These are phyloP conservation scores for Heliconius ethilla DNA, from an alignment of 2,888 invertebrate genomes.

Conservation along the genomic window DNA sequence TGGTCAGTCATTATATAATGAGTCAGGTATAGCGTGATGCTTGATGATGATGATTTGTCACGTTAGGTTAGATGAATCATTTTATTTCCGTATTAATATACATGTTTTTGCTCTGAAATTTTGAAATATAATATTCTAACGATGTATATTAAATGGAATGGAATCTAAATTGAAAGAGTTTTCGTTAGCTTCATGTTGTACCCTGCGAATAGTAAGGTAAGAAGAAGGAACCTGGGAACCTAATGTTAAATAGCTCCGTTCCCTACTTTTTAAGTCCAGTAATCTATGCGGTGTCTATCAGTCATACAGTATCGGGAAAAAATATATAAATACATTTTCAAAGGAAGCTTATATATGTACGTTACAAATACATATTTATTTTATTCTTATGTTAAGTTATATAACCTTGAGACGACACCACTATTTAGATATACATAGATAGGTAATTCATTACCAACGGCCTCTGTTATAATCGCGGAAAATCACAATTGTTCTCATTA, in stretches of 20 bases:
- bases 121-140: background rate
- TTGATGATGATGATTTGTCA: slow-evolving; percentile 48
- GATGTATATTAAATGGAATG: background rate
- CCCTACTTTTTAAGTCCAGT: no score
- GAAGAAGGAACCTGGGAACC: no score
- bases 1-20: slow-evolving; percentile 47
- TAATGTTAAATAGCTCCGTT: no score
- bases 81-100: slow-evolving; percentile 10
- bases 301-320: no score
- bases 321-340: no score
- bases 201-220: no score
- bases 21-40: slow-evolving; percentile 49
- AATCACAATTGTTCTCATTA: slow-evolving; percentile 49
- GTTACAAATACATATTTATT: no score
- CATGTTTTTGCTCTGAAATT: background rate
- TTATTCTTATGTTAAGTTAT: background rate
- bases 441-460: slow-evolving; percentile 44
- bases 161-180: background rate
- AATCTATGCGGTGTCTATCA: no score
- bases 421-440: slow-evolving; percentile 19
- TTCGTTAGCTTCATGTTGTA: background rate
- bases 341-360: no score
- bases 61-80: slow-evolving; percentile 46
- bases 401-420: slow-evolving; percentile 23
- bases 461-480: slow-evolving; percentile 45